Evolutionary conservation across 2,797 vertebrate species (phyloP).

Genomic region (Gobio occitaniae): DNA sequence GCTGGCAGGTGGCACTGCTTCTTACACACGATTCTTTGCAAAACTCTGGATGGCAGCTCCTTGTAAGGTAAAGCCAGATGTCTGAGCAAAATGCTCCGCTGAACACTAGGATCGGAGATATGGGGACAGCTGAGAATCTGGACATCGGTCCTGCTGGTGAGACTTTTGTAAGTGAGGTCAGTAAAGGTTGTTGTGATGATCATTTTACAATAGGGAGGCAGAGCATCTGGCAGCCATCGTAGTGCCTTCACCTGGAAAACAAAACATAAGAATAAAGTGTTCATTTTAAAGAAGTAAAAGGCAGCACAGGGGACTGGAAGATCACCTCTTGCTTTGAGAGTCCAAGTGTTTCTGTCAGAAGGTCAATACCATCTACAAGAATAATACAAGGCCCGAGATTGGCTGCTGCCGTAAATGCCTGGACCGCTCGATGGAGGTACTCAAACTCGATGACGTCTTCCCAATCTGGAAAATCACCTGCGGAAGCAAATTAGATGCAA

Average conservation of each 20-base stretch:
- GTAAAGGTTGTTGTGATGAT: conserved; percentile 58
- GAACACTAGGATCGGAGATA: conserved; percentile 31
- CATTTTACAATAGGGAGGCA: conserved; percentile 62
- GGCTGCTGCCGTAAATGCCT: conserved; percentile 65
- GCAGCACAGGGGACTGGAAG: background rate
- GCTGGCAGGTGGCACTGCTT: conserved; percentile 59
- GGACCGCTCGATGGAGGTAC: conserved; percentile 62
- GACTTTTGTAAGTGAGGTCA: conserved; percentile 63
- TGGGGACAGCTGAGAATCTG: conserved; percentile 32
- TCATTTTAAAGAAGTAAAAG: background rate
- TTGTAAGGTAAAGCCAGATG: conserved; percentile 43
- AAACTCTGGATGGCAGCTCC: conserved; percentile 23
- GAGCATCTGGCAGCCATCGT: conserved; percentile 54
- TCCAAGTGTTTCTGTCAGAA: conserved; percentile 63
- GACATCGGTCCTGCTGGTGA: conserved; percentile 59
- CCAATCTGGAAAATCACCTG: conserved; percentile 62
- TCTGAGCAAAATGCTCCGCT: conserved; percentile 56
- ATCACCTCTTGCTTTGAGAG: conserved; percentile 65
- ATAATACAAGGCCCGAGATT: conserved; percentile 64
- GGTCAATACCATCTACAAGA: conserved; percentile 64
- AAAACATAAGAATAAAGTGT: background rate
- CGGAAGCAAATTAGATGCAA: background rate
- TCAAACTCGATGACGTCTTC: conserved; percentile 57
- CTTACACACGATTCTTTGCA: conserved; percentile 49
- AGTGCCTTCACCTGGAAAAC: conserved; percentile 59